A percentile compares a stretch with the other conserved stretches of the same genome.
Evolutionary conservation across 2,797 vertebrate species (phyloP).

Genomic region (Falco columbarius): DNA sequence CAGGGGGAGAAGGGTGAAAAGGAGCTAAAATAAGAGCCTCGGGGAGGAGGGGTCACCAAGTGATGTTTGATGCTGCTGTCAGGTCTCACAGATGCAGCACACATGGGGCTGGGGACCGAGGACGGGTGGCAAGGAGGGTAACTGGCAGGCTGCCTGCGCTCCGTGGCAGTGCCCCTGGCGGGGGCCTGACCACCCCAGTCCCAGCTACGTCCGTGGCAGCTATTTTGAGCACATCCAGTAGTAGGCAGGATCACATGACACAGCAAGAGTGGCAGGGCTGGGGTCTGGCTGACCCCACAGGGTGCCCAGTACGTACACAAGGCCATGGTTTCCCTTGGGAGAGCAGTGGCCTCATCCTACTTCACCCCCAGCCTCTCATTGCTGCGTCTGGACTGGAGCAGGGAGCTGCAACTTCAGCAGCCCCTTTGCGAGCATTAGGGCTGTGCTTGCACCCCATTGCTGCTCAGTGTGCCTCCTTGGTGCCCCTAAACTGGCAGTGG

Average conservation of each 20-base stretch:
- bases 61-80: neutral
- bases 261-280: accelerated
- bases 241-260: neutral
- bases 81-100: accelerated
- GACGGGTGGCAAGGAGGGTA: neutral
- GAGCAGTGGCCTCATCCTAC: neutral
- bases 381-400: neutral
- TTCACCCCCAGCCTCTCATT: neutral
- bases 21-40: neutral
- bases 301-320: neutral
- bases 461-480: neutral
- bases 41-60: accelerated
- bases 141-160: neutral
- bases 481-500: neutral
- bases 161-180: accelerated
- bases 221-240: neutral
- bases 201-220: accelerated
- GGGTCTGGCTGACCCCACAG: neutral
- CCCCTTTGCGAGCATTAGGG: neutral
- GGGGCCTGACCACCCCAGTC: neutral
- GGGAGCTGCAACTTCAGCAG: neutral
- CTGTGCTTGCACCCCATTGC: neutral
- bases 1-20: neutral
- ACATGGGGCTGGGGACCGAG: accelerated
- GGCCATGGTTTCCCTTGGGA: neutral